A percentile compares a stretch with the other conserved stretches of the same genome.
Evolutionary conservation across 2,113 vertebrate genomes (phyloP).

Genomic region (Triplophysa rosa): DNA sequence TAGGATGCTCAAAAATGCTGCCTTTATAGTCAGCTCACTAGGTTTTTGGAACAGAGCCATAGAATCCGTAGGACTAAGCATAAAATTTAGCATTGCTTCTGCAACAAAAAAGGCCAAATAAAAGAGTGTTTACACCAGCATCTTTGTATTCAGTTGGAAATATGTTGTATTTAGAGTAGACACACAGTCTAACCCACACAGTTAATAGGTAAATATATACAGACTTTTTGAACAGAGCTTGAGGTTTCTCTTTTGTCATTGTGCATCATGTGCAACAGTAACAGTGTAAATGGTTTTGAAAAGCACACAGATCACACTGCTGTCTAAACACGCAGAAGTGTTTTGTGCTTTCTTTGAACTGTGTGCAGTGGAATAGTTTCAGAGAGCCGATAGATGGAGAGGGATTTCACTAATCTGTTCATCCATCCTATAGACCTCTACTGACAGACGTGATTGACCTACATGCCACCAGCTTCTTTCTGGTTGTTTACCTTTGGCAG

Average conservation of each 20-base stretch:
- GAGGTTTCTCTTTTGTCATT: too few relatives aligned
- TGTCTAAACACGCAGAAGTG: not conserved
- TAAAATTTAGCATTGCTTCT: conserved; percentile 21
- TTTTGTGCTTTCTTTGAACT: not conserved
- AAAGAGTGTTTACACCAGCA: not conserved
- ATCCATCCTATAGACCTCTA: not conserved
- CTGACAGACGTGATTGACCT: conserved; percentile 13
- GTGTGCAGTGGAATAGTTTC: not conserved
- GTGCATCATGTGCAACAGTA: too few relatives aligned
- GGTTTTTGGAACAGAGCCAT: conserved; percentile 12
- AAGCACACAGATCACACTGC: not conserved
- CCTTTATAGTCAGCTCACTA: not conserved
- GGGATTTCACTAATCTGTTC: conserved; percentile 26
- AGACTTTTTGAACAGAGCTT: not conserved
- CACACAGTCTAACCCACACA: too few relatives aligned
- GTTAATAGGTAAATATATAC: too few relatives aligned
- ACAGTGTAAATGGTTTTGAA: not conserved
- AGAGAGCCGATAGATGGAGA: not conserved
- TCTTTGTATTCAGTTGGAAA: too few relatives aligned
- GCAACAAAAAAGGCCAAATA: not conserved
- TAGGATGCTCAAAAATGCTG: too few relatives aligned
- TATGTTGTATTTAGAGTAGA: too few relatives aligned
- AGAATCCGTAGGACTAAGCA: not conserved
- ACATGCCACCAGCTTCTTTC: not conserved
- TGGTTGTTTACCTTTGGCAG: not conserved